phyloP scores from a whole-genome alignment of 2,113 vertebrate species.

The Noctilio leporinus region DNA sequence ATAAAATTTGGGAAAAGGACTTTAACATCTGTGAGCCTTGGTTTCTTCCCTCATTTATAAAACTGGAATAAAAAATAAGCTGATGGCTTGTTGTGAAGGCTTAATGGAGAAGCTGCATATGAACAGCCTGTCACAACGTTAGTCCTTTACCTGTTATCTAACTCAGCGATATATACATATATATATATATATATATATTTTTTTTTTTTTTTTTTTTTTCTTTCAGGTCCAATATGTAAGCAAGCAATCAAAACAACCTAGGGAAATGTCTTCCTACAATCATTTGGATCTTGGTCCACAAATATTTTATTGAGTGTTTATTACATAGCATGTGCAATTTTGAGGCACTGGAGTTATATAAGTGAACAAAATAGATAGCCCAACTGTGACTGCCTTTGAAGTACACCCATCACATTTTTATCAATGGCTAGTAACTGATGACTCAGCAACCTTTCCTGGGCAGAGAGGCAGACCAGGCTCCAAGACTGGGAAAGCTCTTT shows the following conservation, averaged over 20 bases:
- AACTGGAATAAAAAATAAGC: neutral
- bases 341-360: neutral
- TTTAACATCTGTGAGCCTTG: neutral
- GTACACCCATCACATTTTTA: neutral
- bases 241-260: neutral
- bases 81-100: neutral
- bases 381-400: neutral
- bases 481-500: no score
- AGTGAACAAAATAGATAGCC: neutral
- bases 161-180: neutral
- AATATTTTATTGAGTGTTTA: neutral
- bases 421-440: neutral
- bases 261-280: neutral
- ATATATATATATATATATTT: no score
- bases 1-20: neutral
- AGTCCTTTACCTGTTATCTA: neutral
- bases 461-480: no score
- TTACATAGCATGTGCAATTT: neutral
- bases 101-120: neutral
- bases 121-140: neutral
- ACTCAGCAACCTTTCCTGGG: no score
- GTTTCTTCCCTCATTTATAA: neutral
- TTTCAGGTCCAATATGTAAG: neutral
- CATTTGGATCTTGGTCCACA: neutral
- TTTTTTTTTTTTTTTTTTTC: neutral